These are phyloP conservation scores for Smutsia gigantea DNA, from an alignment of 2,797 vertebrate species.

Conservation along the genomic window DNA sequence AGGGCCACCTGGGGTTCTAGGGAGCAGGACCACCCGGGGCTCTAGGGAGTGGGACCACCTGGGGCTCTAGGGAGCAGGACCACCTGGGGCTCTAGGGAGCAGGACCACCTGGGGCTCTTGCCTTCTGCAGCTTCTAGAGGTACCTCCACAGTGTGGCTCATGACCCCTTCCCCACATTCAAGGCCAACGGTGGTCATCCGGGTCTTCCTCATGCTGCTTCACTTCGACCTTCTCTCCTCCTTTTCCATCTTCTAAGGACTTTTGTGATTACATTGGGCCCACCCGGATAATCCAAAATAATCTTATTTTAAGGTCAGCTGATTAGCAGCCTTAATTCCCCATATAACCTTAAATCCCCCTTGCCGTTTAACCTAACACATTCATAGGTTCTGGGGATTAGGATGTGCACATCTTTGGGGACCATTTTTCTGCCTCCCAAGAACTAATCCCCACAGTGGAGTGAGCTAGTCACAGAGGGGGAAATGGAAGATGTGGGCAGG, in stretches of 20 bases:
- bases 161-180: not conserved
- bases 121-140: no score
- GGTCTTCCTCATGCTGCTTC: not conserved
- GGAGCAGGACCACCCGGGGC: no score
- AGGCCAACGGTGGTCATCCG: not conserved
- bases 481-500: not conserved
- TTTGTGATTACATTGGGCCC: not conserved
- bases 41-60: no score
- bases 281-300: not conserved
- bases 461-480: not conserved
- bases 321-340: not conserved
- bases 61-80: no score
- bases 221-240: not conserved
- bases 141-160: fast-evolving
- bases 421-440: not conserved
- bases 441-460: not conserved
- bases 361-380: not conserved
- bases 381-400: not conserved
- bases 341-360: not conserved
- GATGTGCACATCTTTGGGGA: not conserved
- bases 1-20: no score
- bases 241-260: not conserved
- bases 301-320: not conserved
- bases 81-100: no score
- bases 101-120: no score